phyloP scores from a whole-genome alignment of 2,113 vertebrate genomes.

The Python bivittatus region DNA sequence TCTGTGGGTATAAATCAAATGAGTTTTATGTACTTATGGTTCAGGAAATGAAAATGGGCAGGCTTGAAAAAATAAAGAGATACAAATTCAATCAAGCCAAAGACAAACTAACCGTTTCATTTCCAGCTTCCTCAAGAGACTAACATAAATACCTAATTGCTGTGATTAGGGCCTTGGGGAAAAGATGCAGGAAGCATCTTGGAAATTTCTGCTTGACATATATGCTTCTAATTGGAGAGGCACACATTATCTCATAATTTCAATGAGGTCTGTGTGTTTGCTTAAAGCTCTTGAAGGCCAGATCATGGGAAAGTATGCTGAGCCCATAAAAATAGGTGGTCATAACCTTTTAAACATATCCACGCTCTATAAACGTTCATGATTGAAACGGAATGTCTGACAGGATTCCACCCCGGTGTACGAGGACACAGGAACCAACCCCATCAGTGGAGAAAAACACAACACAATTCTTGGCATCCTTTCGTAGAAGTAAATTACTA shows the following conservation, averaged over 20 bases:
- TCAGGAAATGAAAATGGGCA: slow-evolving; percentile 23
- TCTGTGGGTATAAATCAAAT: slow-evolving; percentile 14
- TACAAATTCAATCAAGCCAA: slow-evolving; percentile 25
- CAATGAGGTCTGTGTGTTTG: background rate
- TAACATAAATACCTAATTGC: background rate
- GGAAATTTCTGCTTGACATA: background rate
- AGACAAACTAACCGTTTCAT: slow-evolving; percentile 11
- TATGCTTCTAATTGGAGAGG: background rate
- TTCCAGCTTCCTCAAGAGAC: slow-evolving; percentile 9
- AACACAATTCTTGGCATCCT: background rate
- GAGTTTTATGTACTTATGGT: slow-evolving; percentile 14
- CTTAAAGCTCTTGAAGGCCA: background rate
- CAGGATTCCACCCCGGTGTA: background rate
- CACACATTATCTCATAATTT: background rate
- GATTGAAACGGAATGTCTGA: background rate
- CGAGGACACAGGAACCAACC: background rate
- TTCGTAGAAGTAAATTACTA: background rate
- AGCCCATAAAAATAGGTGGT: background rate
- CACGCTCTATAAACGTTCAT: background rate
- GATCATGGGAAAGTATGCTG: background rate
- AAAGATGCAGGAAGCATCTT: background rate
- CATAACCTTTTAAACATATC: background rate
- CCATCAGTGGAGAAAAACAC: background rate
- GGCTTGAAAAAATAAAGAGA: slow-evolving; percentile 9
- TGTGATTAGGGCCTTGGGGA: background rate